phyloP scores from a whole-genome alignment of 2,113 vertebrate species.

The Dicerorhinus sumatrensis region DNA sequence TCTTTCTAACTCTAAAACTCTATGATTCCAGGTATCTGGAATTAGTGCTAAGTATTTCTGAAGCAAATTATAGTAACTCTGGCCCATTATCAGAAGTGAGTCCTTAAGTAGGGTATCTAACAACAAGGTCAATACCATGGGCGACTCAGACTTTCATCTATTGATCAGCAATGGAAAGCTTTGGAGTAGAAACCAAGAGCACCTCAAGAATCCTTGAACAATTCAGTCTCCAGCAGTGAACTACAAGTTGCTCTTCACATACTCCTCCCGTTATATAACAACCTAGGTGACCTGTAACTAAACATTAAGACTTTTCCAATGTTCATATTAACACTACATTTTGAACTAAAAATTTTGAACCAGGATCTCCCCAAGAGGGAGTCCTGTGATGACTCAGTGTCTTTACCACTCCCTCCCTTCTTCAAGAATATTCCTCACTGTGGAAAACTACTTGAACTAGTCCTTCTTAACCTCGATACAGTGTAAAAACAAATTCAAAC shows the following conservation, averaged over 20 bases:
- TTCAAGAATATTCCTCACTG: not conserved
- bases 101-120: not conserved
- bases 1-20: slow-evolving; percentile 7
- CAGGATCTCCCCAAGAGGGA: not conserved
- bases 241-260: not conserved
- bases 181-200: not conserved
- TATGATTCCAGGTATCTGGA: not conserved
- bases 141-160: not conserved
- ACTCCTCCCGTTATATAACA: not conserved
- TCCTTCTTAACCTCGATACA: not conserved
- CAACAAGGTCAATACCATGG: not conserved
- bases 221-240: not conserved
- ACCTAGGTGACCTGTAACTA: not conserved
- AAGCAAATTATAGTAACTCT: slow-evolving; percentile 13
- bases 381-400: not conserved
- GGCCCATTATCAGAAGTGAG: not conserved
- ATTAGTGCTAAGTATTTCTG: not conserved
- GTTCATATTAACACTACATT: not conserved
- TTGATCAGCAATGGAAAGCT: not conserved
- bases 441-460: not conserved
- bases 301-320: not conserved
- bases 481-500: slow-evolving; percentile 33
- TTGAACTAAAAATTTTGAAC: not conserved
- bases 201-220: not conserved
- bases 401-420: not conserved